Percentiles rank a stretch among this genome's conserved stretches.
Evolutionary conservation across 1,140 invertebrate species (phyloP).

Genomic region (Zelostemma sp.): DNA sequence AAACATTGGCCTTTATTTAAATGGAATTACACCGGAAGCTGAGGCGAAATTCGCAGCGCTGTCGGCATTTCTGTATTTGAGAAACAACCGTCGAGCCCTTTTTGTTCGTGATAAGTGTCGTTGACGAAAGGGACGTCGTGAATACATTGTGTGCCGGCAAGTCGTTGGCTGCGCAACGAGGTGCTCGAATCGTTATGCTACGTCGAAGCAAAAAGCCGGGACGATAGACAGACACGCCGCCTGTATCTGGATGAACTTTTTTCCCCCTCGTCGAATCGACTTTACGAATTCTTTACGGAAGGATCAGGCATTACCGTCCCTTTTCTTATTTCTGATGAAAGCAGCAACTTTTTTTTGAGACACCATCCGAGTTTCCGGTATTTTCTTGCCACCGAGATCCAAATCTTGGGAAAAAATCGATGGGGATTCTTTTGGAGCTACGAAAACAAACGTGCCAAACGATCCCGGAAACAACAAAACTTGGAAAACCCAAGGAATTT

Average conservation of each 20-base stretch:
- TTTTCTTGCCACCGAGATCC: too few species aligned
- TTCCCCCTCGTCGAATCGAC: slow-evolving; percentile 36
- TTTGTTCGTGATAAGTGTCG: slow-evolving; percentile 34
- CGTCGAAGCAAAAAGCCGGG: slow-evolving; percentile 29
- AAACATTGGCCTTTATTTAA: slow-evolving; percentile 9
- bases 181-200: slow-evolving; percentile 24
- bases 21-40: slow-evolving; percentile 15
- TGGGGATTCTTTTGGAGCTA: too few species aligned
- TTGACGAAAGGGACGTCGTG: slow-evolving; percentile 17
- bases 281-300: slow-evolving; percentile 44
- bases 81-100: slow-evolving; percentile 23
- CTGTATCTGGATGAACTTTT: slow-evolving; percentile 27
- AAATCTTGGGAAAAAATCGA: too few species aligned
- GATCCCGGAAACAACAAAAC: too few species aligned
- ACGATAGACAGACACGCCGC: slow-evolving; percentile 30
- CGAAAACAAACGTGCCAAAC: too few species aligned
- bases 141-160: slow-evolving; percentile 14
- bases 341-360: slow-evolving; percentile 36
- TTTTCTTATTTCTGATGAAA: slow-evolving; percentile 19
- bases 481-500: too few species aligned
- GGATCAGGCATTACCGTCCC: slow-evolving; percentile 45
- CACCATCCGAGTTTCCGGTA: slow-evolving; percentile 15
- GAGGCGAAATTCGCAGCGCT: slow-evolving; percentile 7
- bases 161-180: slow-evolving; percentile 26
- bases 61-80: slow-evolving; percentile 19